Percentiles rank a stretch among this genome's conserved stretches.
Conservation (phyloP, 2,888 invertebrate species). For the Boloria selene region DNA sequence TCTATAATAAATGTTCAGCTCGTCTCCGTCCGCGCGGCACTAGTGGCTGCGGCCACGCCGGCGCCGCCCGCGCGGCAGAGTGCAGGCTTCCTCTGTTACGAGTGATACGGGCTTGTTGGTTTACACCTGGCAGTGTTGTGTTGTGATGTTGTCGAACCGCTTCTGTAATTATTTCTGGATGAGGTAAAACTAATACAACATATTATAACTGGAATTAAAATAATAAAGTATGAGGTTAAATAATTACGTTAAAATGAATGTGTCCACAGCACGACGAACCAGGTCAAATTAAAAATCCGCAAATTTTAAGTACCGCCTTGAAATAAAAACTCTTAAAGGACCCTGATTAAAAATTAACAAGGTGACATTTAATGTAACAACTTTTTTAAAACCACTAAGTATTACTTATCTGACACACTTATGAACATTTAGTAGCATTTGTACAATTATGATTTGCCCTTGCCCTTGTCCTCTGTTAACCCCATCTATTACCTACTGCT, state of each 20-base stretch:
- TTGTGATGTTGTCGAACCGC: conserved; percentile 18
- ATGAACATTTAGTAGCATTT: background rate
- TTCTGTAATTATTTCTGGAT: conserved; percentile 14
- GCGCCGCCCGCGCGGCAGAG: conserved; percentile 18
- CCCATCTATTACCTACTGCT: conserved; percentile 3
- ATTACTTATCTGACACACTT: conserved; percentile 11
- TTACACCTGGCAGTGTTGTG: conserved; percentile 8
- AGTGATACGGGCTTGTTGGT: conserved; percentile 14
- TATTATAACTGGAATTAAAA: background rate
- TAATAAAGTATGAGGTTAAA: no score
- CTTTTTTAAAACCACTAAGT: background rate
- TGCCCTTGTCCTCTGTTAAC: conserved; percentile 23
- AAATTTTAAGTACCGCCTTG: conserved; percentile 6
- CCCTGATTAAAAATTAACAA: background rate
- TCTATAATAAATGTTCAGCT: background rate
- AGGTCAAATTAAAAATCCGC: conserved; percentile 1
- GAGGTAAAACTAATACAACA: conserved; percentile 23
- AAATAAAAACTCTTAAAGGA: background rate
- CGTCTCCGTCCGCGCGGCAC: conserved; percentile 4
- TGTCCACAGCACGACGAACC: background rate
- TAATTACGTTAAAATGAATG: background rate
- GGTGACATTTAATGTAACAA: conserved; percentile 2
- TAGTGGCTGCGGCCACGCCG: background rate
- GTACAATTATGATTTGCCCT: conserved; percentile 13
- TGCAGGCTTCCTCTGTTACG: conserved; percentile 23